phyloP scores from a whole-genome alignment of 2,888 invertebrate genomes.

The Caenorhabditis sp. region DNA sequence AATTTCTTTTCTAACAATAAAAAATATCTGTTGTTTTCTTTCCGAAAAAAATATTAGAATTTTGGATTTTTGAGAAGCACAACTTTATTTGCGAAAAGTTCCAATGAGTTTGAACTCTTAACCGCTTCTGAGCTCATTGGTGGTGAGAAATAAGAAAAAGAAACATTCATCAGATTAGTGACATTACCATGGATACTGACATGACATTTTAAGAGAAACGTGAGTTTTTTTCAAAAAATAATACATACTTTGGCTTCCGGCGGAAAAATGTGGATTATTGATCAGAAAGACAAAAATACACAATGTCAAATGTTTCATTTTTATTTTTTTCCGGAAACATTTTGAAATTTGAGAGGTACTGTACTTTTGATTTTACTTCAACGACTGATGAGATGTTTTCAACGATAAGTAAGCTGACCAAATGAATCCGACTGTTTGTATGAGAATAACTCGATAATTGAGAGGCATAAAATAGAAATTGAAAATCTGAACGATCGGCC shows the following conservation, averaged over 20 bases:
- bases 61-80: too few species aligned
- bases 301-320: too few species aligned
- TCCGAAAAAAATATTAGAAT: neutral
- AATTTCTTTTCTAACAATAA: too few species aligned
- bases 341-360: neutral
- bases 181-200: neutral
- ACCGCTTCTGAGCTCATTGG: too few species aligned
- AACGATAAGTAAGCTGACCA: constrained; percentile 88
- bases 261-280: too few species aligned
- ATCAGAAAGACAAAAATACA: too few species aligned
- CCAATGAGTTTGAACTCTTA: too few species aligned
- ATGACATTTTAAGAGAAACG: neutral
- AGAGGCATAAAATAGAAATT: constrained; percentile 87
- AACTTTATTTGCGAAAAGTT: too few species aligned
- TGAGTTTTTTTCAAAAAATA: too few species aligned
- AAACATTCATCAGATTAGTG: constrained; percentile 1
- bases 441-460: constrained; percentile 82
- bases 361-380: too few species aligned
- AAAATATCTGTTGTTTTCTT: too few species aligned
- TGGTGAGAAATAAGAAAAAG: neutral
- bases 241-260: too few species aligned
- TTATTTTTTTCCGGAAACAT: neutral
- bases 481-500: constrained; percentile 85
- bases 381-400: constrained; percentile 74
- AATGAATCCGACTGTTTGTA: constrained; percentile 81